These are phyloP conservation scores for Hydrotaea diabolus DNA, from an alignment of 2,888 invertebrate genomes.

Conservation along the genomic window DNA sequence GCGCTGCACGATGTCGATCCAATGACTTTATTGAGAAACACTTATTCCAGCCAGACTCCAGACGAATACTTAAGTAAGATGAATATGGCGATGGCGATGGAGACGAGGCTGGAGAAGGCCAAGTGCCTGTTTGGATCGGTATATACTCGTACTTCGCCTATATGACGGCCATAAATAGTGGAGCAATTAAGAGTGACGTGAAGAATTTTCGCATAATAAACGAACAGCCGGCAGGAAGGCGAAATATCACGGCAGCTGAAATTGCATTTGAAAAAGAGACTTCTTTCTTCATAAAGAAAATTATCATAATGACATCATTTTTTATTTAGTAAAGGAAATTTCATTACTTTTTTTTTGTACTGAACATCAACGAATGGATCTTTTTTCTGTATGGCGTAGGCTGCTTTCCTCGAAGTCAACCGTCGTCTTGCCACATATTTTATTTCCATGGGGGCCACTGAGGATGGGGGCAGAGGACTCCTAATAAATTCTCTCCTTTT, in stretches of 20 bases:
- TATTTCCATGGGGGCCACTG: neutral
- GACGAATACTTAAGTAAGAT: constrained; percentile 39
- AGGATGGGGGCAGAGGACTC: no score
- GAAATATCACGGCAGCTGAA: neutral
- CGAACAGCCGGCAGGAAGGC: no score
- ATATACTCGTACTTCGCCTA: no score
- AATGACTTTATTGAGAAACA: constrained; percentile 48
- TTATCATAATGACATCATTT: constrained; percentile 24
- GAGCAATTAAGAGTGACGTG: constrained; percentile 61
- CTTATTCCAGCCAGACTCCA: neutral
- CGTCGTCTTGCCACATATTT: no score
- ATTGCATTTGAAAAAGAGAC: neutral
- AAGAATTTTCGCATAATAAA: constrained; percentile 19
- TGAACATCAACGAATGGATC: constrained; percentile 2
- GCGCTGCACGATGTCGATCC: neutral
- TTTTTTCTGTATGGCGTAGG: constrained; percentile 36
- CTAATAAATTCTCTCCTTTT: neutral
- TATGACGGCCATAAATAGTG: constrained; percentile 49
- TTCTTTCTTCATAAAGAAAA: constrained; percentile 22
- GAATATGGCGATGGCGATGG: neutral
- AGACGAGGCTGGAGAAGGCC: no score
- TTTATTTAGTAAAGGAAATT: constrained; percentile 37
- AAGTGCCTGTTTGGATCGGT: no score
- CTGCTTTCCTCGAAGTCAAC: neutral
- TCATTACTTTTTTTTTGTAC: constrained; percentile 6